Conservation (phyloP, 2,797 vertebrate species). For the Orestias chungarensis region DNA sequence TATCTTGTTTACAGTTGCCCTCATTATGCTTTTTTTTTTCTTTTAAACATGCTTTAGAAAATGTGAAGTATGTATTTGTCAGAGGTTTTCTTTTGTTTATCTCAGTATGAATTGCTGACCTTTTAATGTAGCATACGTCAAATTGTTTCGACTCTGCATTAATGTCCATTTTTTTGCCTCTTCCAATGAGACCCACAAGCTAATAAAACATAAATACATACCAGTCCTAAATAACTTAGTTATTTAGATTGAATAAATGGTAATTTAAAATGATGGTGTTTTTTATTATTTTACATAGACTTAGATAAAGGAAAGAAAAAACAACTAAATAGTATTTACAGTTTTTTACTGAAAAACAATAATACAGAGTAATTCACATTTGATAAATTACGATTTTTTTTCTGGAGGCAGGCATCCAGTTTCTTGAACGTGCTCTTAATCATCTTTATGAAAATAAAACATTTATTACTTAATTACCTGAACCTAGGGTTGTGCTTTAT, state of each 20-base stretch:
- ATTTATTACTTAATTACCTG: background rate
- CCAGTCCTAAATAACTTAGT: too few relatives aligned
- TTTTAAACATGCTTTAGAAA: background rate
- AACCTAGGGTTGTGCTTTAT: too few relatives aligned
- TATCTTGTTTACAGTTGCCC: slow-evolving; percentile 11
- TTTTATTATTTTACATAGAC: background rate
- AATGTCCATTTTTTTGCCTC: background rate
- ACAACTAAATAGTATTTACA: too few relatives aligned
- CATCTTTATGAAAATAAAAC: background rate
- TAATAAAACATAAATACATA: background rate
- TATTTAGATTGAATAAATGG: too few relatives aligned
- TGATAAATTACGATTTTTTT: background rate
- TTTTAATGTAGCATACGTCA: background rate
- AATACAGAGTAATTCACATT: background rate
- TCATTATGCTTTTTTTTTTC: background rate
- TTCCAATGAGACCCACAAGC: background rate
- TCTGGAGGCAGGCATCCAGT: background rate
- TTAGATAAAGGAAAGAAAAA: background rate
- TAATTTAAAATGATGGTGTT: too few relatives aligned
- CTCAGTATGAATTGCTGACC: background rate
- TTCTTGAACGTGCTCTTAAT: background rate
- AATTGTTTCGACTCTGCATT: too few relatives aligned
- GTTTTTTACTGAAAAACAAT: background rate
- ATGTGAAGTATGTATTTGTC: background rate
- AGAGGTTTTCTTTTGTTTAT: background rate